phyloP scores from a whole-genome alignment of 2,113 vertebrate genomes.

The Cavia aperea region DNA sequence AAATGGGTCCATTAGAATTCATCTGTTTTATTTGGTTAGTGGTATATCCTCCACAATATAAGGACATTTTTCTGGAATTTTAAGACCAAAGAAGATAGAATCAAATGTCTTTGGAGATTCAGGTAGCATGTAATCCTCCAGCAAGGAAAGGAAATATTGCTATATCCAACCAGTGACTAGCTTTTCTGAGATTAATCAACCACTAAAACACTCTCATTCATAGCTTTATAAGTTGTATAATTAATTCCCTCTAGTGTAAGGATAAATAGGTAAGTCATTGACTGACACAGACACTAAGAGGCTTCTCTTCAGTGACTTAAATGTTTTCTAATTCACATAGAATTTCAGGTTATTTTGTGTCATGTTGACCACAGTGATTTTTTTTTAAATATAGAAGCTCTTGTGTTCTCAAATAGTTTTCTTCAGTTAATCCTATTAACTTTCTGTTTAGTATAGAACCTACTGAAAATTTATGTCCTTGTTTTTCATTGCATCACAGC shows the following conservation, averaged over 20 bases:
- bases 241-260: neutral
- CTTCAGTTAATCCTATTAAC: neutral
- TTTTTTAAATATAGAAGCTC: neutral
- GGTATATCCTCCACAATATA: neutral
- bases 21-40: neutral
- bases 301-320: too few relatives aligned
- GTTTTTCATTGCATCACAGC: neutral
- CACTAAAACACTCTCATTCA: neutral
- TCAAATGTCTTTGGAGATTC: neutral
- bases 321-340: too few relatives aligned
- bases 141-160: constrained; percentile 2
- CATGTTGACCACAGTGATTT: neutral
- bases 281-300: neutral
- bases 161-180: neutral
- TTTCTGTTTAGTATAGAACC: neutral
- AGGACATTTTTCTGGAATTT: neutral
- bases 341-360: neutral
- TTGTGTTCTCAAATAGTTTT: neutral
- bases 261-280: neutral
- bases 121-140: neutral
- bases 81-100: constrained; percentile 28
- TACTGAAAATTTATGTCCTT: neutral
- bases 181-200: neutral
- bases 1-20: neutral
- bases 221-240: neutral